A percentile compares a stretch with the other conserved stretches of the same genome.
Conservation (phyloP, 2,888 invertebrate genomes). For the Archips crataeganus region DNA sequence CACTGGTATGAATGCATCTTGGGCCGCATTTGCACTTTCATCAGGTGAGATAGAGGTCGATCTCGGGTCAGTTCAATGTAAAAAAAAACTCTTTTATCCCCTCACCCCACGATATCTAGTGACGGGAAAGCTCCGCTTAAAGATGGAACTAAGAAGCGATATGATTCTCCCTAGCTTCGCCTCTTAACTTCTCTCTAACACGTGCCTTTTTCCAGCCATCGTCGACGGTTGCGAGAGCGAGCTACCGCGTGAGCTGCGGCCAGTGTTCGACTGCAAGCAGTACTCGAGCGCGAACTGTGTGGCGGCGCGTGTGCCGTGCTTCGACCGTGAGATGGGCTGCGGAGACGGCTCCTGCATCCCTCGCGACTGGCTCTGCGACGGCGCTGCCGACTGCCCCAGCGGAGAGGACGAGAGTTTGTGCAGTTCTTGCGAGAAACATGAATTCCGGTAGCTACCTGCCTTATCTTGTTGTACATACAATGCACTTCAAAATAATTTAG, state of each 20-base stretch:
- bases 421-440: constrained; percentile 63
- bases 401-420: constrained; percentile 88
- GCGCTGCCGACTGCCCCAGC: constrained; percentile 86
- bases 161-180: not conserved
- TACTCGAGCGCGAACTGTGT: constrained; percentile 87
- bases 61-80: too few relatives aligned
- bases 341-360: constrained; percentile 87
- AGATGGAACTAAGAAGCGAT: not conserved
- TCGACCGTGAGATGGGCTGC: constrained; percentile 84
- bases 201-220: constrained; percentile 78
- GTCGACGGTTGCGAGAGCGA: constrained; percentile 87
- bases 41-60: too few relatives aligned
- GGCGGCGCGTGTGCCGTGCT: constrained; percentile 78
- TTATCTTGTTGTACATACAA: constrained; percentile 1
- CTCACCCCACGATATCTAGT: too few relatives aligned
- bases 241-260: constrained; percentile 84
- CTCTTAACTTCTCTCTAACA: not conserved
- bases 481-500: too few relatives aligned
- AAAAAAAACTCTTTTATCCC: too few relatives aligned
- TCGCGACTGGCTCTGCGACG: constrained; percentile 88
- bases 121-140: not conserved
- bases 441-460: constrained; percentile 64
- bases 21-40: too few relatives aligned
- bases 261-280: constrained; percentile 86
- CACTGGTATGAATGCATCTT: too few relatives aligned